Conservation (phyloP, 2,797 vertebrate genomes). For the Masticophis lateralis region DNA sequence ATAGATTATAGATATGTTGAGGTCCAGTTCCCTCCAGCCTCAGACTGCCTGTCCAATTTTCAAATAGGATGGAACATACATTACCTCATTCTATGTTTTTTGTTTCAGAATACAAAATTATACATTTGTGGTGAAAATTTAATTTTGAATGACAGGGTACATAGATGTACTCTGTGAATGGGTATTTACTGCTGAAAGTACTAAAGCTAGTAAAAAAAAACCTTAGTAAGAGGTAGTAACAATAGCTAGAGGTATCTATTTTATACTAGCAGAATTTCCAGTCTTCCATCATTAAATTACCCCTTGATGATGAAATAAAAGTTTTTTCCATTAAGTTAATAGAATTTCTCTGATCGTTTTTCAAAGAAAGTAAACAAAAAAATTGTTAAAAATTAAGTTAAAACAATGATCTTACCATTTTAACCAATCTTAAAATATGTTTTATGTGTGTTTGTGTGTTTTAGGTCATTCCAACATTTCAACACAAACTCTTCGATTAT, state of each 20-base stretch:
- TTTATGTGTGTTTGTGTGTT: neutral
- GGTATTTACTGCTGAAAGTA: neutral
- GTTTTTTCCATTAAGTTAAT: neutral
- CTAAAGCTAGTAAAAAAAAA: neutral
- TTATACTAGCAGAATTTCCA: neutral
- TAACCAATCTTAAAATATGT: neutral
- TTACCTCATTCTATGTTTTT: neutral
- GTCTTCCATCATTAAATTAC: neutral
- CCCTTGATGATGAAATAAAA: neutral
- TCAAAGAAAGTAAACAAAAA: neutral
- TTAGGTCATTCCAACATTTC: constrained; percentile 83
- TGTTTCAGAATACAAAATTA: neutral
- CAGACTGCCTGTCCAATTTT: neutral
- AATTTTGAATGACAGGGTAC: neutral
- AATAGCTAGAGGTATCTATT: neutral
- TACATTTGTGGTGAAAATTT: neutral
- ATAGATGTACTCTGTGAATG: neutral
- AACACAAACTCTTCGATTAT: constrained; percentile 71
- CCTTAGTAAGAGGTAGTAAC: neutral
- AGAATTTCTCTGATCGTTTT: neutral
- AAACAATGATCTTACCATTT: neutral
- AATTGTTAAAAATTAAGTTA: neutral
- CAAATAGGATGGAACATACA: neutral
- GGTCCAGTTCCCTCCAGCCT: neutral
- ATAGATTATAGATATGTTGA: too few species aligned